Conservation (phyloP, 2,888 invertebrate genomes). For the Deilephila elpenor region DNA sequence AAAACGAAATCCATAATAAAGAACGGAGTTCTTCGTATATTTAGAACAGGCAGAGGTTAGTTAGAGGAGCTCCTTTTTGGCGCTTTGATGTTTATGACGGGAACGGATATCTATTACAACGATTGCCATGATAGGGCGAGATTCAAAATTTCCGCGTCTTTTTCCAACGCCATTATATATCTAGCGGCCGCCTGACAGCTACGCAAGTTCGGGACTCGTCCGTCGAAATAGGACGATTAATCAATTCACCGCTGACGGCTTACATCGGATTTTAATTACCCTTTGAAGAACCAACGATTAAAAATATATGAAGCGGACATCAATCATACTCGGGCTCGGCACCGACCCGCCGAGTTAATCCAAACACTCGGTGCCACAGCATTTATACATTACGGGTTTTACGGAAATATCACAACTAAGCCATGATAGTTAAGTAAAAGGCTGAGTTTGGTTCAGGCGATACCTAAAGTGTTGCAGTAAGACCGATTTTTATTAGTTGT, state of each 20-base stretch:
- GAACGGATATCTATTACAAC: too few relatives aligned
- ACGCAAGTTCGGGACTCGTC: not conserved
- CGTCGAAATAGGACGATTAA: not conserved
- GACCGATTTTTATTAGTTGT: too few relatives aligned
- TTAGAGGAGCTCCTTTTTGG: too few relatives aligned
- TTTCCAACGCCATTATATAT: not conserved
- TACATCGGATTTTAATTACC: conserved; percentile 15
- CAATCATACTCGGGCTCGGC: conserved; percentile 12
- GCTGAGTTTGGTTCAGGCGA: too few relatives aligned
- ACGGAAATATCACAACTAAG: not conserved
- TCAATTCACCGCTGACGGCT: conserved; percentile 4
- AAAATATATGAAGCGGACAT: conserved; percentile 20
- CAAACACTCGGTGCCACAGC: not conserved
- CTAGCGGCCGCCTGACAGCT: not conserved
- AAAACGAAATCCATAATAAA: too few relatives aligned
- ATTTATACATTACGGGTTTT: not conserved
- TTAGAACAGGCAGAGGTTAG: too few relatives aligned
- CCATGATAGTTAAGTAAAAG: too few relatives aligned
- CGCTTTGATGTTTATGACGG: too few relatives aligned
- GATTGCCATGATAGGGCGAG: too few relatives aligned
- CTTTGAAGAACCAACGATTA: conserved; percentile 3
- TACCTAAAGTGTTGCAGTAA: too few relatives aligned
- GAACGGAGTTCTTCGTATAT: too few relatives aligned
- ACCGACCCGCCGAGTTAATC: not conserved
- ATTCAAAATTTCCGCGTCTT: not conserved